Conservation (phyloP, 2,888 invertebrate genomes). For the Lingula anatina region DNA sequence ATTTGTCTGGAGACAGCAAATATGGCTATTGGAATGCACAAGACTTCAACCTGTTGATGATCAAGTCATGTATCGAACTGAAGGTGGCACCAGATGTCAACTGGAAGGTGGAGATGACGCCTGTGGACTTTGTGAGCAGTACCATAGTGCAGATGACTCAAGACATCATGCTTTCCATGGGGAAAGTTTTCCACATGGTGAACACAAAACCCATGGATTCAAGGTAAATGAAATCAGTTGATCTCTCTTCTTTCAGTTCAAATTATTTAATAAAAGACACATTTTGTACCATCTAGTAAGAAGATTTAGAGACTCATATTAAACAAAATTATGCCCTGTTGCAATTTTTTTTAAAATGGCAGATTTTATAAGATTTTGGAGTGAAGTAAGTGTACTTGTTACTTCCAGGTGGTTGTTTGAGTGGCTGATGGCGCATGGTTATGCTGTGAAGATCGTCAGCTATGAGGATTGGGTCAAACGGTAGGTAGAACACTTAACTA, state of each 20-base stretch:
- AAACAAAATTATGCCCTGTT: too few relatives aligned
- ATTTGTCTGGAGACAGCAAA: slow-evolving; percentile 43
- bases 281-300: too few relatives aligned
- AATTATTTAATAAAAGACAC: too few relatives aligned
- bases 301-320: too few relatives aligned
- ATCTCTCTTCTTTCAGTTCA: neutral
- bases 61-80: slow-evolving; percentile 38
- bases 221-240: slow-evolving; percentile 17
- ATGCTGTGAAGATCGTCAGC: slow-evolving; percentile 32
- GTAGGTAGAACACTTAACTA: too few relatives aligned
- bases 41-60: slow-evolving; percentile 50
- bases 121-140: slow-evolving; percentile 50
- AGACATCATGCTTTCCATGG: slow-evolving; percentile 35
- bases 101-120: slow-evolving; percentile 52
- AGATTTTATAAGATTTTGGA: too few relatives aligned
- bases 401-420: slow-evolving; percentile 45
- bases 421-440: slow-evolving; percentile 49
- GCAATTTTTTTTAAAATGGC: too few relatives aligned
- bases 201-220: slow-evolving; percentile 40
- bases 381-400: too few relatives aligned
- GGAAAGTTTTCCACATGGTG: slow-evolving; percentile 49
- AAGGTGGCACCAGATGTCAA: slow-evolving; percentile 43
- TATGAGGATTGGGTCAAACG: slow-evolving; percentile 42
- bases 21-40: slow-evolving; percentile 49
- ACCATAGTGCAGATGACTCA: slow-evolving; percentile 43